Base-by-base conservation (phyloP, 2,888 invertebrate species). In the Andrena praecox region DNA sequence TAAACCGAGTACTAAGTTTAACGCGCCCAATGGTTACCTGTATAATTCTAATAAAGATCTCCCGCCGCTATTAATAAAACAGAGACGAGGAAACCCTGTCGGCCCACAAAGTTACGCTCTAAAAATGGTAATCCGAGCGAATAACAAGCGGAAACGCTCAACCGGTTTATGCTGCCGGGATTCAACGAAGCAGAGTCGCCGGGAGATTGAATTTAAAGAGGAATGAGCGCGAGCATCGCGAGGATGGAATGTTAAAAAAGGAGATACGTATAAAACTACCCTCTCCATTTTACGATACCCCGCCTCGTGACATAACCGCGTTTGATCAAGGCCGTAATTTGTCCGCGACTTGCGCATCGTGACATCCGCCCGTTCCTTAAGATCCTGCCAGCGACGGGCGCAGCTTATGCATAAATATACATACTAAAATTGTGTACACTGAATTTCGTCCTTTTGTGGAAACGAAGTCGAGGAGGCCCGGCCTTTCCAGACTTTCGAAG, bases 371-470 rank as follows among this genome's bases (percentile, higher is more conserved):
- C n/a, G 64, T 69, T 69, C 64, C 59, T 69, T 50, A 62, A 73
- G 85, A 83, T 80, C 60, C 68, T 67, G 64, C 42, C 27, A 78
- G 74, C 64, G 48, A 60, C 67, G 67, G 27, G 68, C 59, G 63
- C 69, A 62, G 70, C 77, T 78, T 81, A 87, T 87, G 84, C 87
- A 90, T 90, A 88, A 89, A 89, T 90, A 86, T 88, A 84, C 86
- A 86, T 88, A 77, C 80, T 86, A 88, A 89, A 84, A 82, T 82
- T 83, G 80, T 87, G 82, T 85, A 84, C 84, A 84, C 82, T 81
- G 77, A 87, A 89, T 89, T 87, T 88, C 76, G 75, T 87, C 86
- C 86, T 89, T 89, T 88, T 80, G 80, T 63, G 77, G 76, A 80
- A 64, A 75, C 60, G 79, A 85, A 85, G 62, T 67, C 59, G 63